These are phyloP conservation scores for Drosophila insularis DNA, from an alignment of 1,140 invertebrate genomes.

Conservation along the genomic window DNA sequence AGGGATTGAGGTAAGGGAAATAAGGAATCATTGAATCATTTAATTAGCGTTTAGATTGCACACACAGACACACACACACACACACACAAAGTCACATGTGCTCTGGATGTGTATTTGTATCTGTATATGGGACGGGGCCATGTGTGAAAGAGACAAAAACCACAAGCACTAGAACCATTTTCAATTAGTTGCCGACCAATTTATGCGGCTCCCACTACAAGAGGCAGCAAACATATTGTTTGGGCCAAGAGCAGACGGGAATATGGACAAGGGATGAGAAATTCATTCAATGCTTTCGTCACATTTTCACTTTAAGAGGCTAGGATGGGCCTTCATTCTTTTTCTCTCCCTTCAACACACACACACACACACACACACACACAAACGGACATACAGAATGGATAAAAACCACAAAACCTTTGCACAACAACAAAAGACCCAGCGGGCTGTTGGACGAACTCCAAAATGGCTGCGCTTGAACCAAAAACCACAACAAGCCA, in stretches of 20 bases:
- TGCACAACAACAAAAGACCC: conserved; percentile 65
- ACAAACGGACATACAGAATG: conserved; percentile 24
- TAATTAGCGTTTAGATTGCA: conserved; percentile 44
- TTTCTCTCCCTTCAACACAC: not conserved
- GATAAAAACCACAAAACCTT: conserved; percentile 67
- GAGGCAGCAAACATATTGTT: not conserved
- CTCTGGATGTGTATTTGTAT: not conserved
- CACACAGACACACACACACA: conserved; percentile 1
- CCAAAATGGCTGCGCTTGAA: conserved; percentile 27
- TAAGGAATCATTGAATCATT: conserved; percentile 50
- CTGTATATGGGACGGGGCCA: not conserved
- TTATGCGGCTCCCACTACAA: conserved; percentile 20
- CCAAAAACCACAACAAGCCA: conserved; percentile 71
- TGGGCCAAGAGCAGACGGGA: not conserved
- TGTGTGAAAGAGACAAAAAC: conserved; percentile 5
- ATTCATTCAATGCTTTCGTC: conserved; percentile 19
- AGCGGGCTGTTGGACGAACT: conserved; percentile 34
- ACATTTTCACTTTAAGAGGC: conserved; percentile 9
- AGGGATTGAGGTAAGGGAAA: not conserved
- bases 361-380: not conserved
- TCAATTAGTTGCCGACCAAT: conserved; percentile 26
- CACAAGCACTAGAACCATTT: conserved; percentile 16
- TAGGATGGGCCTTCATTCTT: not conserved
- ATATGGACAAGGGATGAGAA: not conserved
- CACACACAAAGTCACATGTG: not conserved